These are phyloP conservation scores for Drosophila hydei DNA, from an alignment of 1,140 invertebrate genomes.

Conservation along the genomic window DNA sequence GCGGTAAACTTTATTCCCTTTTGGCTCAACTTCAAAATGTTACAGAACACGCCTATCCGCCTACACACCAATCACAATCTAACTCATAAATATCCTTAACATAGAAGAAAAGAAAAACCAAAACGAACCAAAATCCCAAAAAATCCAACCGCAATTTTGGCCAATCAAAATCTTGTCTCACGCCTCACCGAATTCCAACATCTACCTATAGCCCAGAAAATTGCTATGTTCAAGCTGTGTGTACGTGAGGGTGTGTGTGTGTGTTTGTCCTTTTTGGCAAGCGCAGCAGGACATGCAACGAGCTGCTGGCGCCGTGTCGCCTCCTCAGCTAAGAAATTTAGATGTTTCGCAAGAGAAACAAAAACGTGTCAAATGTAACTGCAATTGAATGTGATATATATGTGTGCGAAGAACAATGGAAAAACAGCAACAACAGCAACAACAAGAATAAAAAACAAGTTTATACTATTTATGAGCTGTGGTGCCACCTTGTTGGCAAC, in stretches of 20 bases:
- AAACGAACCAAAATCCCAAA: slow-evolving; percentile 3
- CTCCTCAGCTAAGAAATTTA: slow-evolving; percentile 23
- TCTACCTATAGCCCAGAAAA: slow-evolving; percentile 1
- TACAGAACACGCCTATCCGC: slow-evolving; percentile 2
- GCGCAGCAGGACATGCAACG: slow-evolving; percentile 57
- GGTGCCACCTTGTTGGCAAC: slow-evolving; percentile 31
- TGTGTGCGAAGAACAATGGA: neutral
- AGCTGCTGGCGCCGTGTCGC: slow-evolving; percentile 62
- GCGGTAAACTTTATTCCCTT: slow-evolving; percentile 26
- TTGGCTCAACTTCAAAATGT: slow-evolving; percentile 23
- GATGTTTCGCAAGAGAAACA: slow-evolving; percentile 23
- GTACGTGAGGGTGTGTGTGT: slow-evolving; percentile 16
- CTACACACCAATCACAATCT: slow-evolving; percentile 7
- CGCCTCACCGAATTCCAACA: slow-evolving; percentile 20
- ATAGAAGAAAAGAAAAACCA: neutral
- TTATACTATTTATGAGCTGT: slow-evolving; percentile 64
- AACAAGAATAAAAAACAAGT: slow-evolving; percentile 34
- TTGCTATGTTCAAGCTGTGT: slow-evolving; percentile 15
- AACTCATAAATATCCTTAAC: slow-evolving; percentile 1
- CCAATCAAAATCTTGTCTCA: slow-evolving; percentile 30
- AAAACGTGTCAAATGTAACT: slow-evolving; percentile 62
- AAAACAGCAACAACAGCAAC: slow-evolving; percentile 26
- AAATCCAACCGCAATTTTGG: slow-evolving; percentile 47
- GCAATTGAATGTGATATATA: slow-evolving; percentile 20
- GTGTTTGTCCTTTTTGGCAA: slow-evolving; percentile 52